phyloP scores from a whole-genome alignment of 1,140 invertebrate species.

The Drosophila navojoa region DNA sequence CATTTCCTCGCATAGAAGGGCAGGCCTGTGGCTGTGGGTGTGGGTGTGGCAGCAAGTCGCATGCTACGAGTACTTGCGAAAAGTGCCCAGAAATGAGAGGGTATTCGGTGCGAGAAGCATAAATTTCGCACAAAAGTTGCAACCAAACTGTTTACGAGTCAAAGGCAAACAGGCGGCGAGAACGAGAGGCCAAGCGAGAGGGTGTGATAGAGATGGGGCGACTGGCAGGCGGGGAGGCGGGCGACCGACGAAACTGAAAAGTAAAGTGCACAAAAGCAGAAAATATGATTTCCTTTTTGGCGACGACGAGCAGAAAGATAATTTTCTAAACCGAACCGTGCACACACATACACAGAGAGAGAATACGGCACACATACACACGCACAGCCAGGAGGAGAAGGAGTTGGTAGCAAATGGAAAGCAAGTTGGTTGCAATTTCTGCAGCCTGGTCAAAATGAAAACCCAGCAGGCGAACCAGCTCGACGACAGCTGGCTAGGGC shows the following conservation, averaged over 20 bases:
- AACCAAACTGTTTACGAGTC: slow-evolving; percentile 81
- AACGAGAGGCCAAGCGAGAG: not conserved
- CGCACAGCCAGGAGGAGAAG: slow-evolving; percentile 2
- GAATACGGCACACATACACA: slow-evolving; percentile 26
- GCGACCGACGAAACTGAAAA: slow-evolving; percentile 75
- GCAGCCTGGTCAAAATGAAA: slow-evolving; percentile 76
- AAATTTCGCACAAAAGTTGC: slow-evolving; percentile 83
- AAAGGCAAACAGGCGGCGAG: slow-evolving; percentile 10
- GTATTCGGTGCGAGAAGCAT: slow-evolving; percentile 64
- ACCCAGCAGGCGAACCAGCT: slow-evolving; percentile 20
- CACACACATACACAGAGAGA: slow-evolving; percentile 26
- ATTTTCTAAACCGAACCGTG: slow-evolving; percentile 78
- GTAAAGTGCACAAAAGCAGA: slow-evolving; percentile 83
- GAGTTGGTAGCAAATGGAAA: slow-evolving; percentile 51
- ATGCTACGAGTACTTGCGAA: slow-evolving; percentile 65
- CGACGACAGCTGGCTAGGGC: slow-evolving; percentile 57
- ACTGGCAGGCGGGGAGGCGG: slow-evolving; percentile 6
- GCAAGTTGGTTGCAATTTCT: slow-evolving; percentile 75
- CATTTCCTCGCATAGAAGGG: slow-evolving; percentile 51
- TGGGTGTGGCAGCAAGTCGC: slow-evolving; percentile 48
- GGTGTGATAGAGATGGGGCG: not conserved
- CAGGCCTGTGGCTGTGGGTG: not conserved
- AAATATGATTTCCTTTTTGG: slow-evolving; percentile 84
- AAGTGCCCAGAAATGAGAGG: slow-evolving; percentile 64
- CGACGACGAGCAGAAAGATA: slow-evolving; percentile 83